Base-by-base conservation (phyloP, 1,140 invertebrate genomes). In the Pollicipes pollicipes region DNA sequence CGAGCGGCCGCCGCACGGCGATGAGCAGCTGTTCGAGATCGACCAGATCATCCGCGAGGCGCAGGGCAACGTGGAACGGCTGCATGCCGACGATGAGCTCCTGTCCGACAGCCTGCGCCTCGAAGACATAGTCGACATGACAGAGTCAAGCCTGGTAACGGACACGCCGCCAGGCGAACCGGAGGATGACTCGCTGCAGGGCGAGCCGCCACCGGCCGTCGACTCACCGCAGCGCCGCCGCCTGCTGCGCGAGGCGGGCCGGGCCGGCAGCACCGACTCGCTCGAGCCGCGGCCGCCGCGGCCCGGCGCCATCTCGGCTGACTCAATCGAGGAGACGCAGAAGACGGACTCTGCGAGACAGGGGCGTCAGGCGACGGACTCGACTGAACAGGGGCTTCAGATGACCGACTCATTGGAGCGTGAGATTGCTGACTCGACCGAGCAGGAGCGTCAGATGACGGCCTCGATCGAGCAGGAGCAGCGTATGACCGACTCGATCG, bases 21-120 rank as follows among this genome's bases (percentile, higher is more conserved):
- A 88, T 76, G 87, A 88, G 72, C 86, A 86, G 73, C 87, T 89
- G 78, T 86, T 85, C 76, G 86, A 88, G 77, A 88, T 88, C 67
- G 87, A 88, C 75, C 86, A 88, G 77, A 88, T 88, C 37, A 88
- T 88, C 74, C 81, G 83, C 69, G 84, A 88, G 76, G 86, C 87
- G 37, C 86, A 87, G 78, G 82, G 81, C 26, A 88, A 88, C 77
- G 86, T 88, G 2, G 87, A 58, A 21, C 45, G 45, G 13, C 17
- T 58, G 21, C 45, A 58, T 21, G 45, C 45, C 45, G 45, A 58
- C 13, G 45, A 58, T 21, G 45, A 58, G 45, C 45, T 58, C 74
- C 24, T 72, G 71, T 68, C 74, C 71, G 0, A 69, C 64, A n/a
- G 72, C 72, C n/a, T 75, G 74, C 70, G 73, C 72, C 45, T 73